Evolutionary conservation across 2,888 invertebrate species (phyloP).

Genomic region (Blastobasis adustella): DNA sequence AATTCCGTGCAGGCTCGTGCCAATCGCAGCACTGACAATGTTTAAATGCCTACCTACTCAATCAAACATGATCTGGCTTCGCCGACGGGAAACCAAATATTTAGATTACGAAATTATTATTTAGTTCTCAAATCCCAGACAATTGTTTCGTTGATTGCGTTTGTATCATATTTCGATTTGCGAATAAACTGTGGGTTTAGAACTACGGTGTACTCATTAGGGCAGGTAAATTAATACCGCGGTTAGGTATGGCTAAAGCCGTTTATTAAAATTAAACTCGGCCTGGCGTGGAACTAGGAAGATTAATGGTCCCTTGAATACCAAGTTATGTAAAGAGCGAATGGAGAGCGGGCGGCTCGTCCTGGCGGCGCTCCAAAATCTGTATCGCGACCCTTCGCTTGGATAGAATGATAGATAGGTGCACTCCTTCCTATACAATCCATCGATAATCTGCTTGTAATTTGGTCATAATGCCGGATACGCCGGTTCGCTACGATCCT

Average conservation of each 20-base stretch:
- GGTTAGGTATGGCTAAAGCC: slow-evolving; percentile 45
- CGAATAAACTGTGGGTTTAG: slow-evolving; percentile 29
- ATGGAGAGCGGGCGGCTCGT: slow-evolving; percentile 50
- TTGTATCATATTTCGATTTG: slow-evolving; percentile 29
- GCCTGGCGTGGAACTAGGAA: slow-evolving; percentile 69
- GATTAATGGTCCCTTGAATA: slow-evolving; percentile 72
- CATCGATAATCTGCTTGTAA: not conserved
- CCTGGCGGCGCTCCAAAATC: slow-evolving; percentile 71
- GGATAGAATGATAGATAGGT: slow-evolving; percentile 38
- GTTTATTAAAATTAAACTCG: slow-evolving; percentile 73
- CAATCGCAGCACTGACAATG: too few relatives aligned
- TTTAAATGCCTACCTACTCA: too few relatives aligned
- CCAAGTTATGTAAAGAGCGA: slow-evolving; percentile 72
- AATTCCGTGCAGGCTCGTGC: too few relatives aligned
- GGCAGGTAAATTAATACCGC: slow-evolving; percentile 60
- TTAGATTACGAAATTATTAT: too few relatives aligned
- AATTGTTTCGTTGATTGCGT: slow-evolving; percentile 14
- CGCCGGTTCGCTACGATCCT: not conserved
- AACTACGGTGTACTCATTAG: slow-evolving; percentile 45
- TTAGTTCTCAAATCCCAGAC: too few relatives aligned
- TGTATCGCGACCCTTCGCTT: slow-evolving; percentile 59
- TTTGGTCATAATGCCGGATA: not conserved
- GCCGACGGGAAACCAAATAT: too few relatives aligned
- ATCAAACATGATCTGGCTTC: too few relatives aligned
- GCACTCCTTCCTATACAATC: slow-evolving; percentile 1